Evolutionary conservation across 2,113 vertebrate genomes (phyloP), one percentile per base, ranked within the genome.

Genomic region (Orcinus orca): DNA sequence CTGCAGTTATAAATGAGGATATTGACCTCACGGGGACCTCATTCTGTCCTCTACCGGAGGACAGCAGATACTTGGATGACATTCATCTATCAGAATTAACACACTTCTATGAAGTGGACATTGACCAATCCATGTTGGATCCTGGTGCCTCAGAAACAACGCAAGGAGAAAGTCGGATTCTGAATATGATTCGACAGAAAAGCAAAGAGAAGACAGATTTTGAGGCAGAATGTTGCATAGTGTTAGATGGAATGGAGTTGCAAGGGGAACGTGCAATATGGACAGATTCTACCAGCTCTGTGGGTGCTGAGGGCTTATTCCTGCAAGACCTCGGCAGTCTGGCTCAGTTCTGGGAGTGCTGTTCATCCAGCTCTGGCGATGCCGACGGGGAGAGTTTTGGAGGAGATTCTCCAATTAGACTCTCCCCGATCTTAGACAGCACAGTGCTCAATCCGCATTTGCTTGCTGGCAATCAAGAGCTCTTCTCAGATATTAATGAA

Each of bases 81-180:
- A 99, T 99, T 99, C 99, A 99, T 99, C 99, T 99, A 21, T 99
- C 99, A 97, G 99, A 99, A 99, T 99, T 99, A 98, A 99, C 99
- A 60, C 99, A 99, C 99, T 99, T 99, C 99, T 99, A 99, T 99
- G 99, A 99, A 99, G 99, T 99, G 91, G 99, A 99, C 97, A 99
- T 99, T 99, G 99, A 99, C 98, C 99, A 99, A 99, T 99, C 99
- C 99, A 99, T 99, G 99, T 99, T 99, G 99, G 99, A 99, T 99
- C 99, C 99, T 99, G 99, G 99, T 99, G 99, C 99, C 99, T 99
- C 99, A 99, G 99, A 99, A 98, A 99, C 99, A 95, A 99, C 99
- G 99, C 99, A 99, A 99, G 99, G 99, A 97, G 99, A 99, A 98
- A 99, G 99, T 99, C 99, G 99, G 96, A 99, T 99, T 99, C 99